Evolutionary conservation across 1,140 invertebrate species (phyloP).

Genomic region (Rhagoletis pomonella): DNA sequence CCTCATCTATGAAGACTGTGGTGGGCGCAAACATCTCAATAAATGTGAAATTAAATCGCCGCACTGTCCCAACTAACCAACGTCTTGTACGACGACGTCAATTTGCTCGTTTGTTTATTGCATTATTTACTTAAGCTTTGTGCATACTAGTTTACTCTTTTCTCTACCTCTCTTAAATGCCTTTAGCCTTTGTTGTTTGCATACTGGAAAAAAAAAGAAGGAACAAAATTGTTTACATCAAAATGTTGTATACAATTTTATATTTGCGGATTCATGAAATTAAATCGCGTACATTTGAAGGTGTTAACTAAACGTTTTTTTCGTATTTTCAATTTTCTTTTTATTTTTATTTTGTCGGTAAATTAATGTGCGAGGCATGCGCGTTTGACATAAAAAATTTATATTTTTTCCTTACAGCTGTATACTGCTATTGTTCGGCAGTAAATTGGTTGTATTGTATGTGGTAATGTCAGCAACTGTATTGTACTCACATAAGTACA

Average conservation of each 20-base stretch:
- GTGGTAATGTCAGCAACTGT: neutral
- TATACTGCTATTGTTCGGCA: neutral
- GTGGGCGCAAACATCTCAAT: neutral
- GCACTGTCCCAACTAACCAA: conserved; percentile 6
- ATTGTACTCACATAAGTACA: neutral
- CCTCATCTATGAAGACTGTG: neutral
- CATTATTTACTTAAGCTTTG: conserved; percentile 12
- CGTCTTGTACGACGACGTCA: conserved; percentile 13
- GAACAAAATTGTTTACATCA: conserved; percentile 28
- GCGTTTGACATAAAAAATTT: neutral
- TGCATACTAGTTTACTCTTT: neutral
- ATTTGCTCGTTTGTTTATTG: neutral
- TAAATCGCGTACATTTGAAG: conserved; percentile 17
- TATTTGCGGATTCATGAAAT: conserved; percentile 25
- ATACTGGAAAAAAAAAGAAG: neutral
- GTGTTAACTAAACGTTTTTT: conserved; percentile 40
- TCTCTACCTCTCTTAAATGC: neutral
- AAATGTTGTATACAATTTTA: conserved; percentile 43
- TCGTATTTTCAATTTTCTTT: neutral
- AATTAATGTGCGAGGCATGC: conserved; percentile 34
- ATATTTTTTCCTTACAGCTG: neutral
- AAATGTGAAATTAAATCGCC: conserved; percentile 25
- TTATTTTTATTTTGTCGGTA: neutral
- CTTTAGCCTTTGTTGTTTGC: neutral
- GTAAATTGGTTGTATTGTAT: neutral